Percentiles rank a stretch among this genome's conserved stretches.
Conservation (phyloP, 1,140 invertebrate species). For the Musca domestica region DNA sequence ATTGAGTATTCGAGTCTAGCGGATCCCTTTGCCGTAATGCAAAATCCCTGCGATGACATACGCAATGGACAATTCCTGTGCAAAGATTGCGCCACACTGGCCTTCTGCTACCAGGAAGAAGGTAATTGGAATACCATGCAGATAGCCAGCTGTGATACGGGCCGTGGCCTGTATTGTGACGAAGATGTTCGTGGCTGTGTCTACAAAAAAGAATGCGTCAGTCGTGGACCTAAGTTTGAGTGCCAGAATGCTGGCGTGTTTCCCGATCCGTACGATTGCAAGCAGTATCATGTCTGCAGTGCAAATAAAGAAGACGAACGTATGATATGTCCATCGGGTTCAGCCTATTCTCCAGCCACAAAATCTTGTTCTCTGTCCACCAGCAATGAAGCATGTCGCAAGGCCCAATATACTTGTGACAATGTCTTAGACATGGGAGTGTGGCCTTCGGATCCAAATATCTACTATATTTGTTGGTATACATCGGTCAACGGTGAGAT, state of each 20-base stretch:
- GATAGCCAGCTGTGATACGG: constrained; percentile 34
- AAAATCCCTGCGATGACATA: constrained; percentile 40
- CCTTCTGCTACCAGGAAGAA: constrained; percentile 33
- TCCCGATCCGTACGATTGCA: constrained; percentile 52
- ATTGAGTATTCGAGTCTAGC: constrained; percentile 1
- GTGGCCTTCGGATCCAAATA: constrained; percentile 38
- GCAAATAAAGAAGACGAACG: constrained; percentile 33
- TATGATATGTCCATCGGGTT: constrained; percentile 35
- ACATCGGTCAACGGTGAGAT: constrained; percentile 4
- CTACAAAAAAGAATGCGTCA: constrained; percentile 35
- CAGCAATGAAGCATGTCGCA: constrained; percentile 32
- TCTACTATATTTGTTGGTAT: constrained; percentile 47
- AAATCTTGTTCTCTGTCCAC: constrained; percentile 34
- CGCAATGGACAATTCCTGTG: constrained; percentile 39
- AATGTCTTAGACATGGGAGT: constrained; percentile 35
- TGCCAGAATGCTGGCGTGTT: constrained; percentile 43
- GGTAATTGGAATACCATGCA: constrained; percentile 37
- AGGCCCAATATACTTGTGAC: constrained; percentile 38
- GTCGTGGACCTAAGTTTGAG: constrained; percentile 36
- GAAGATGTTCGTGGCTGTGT: constrained; percentile 39
- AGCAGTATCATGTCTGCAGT: constrained; percentile 49
- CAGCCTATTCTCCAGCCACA: constrained; percentile 35
- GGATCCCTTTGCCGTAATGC: constrained; percentile 24
- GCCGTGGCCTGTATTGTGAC: constrained; percentile 42
- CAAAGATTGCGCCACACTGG: constrained; percentile 38